Base-by-base conservation (phyloP, 2,797 vertebrate genomes). In the Gambelia wislizenii region DNA sequence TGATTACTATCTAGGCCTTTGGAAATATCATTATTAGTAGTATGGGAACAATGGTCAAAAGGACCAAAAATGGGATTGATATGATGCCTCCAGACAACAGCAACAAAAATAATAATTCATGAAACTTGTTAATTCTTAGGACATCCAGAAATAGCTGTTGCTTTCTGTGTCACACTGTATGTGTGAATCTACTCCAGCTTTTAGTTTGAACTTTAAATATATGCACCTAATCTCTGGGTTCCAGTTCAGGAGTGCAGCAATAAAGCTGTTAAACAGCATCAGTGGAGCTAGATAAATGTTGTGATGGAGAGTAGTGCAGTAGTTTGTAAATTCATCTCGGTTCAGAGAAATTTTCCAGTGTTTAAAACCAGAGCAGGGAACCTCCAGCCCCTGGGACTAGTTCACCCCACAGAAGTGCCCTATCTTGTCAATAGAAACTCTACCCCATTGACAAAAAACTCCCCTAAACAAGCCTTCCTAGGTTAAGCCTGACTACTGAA, bases 11-110 rank as follows among this genome's bases (percentile, higher is more conserved):
- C 89, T 91, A 94, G 94, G 92, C 93, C 86, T 96, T 96, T 96
- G 96, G 96, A 97, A 96, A 97, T 96, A 96, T 93, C n/a, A 95
- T 95, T 33, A 33, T 96, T 78, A 91, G 96, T 96, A 96, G 90
- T 94, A 95, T 79, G 59, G 95, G 94, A 96, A 93, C 94, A 92
- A 91, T 90, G 91, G 92, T 47, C 93, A 93, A 94, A 74, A 93
- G 95, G 92, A 96, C 95, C 84, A 95, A 93, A 94, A 96, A 94
- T 90, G 56, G 94, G 89, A 97, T 96, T 95, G 94, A 96, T 96
- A 94, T 95, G 91, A 93, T 96, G 93, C 91, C 93, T 95, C 93
- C 93, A 95, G 94, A 33, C 64, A 49, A n/a, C 27, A 81, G 13
- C 9, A 82, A 30, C 0, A 95, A 96, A 97, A 96, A 95, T 4